Conservation (phyloP, 2,797 vertebrate species). For the Cryptoblepharus egeriae region DNA sequence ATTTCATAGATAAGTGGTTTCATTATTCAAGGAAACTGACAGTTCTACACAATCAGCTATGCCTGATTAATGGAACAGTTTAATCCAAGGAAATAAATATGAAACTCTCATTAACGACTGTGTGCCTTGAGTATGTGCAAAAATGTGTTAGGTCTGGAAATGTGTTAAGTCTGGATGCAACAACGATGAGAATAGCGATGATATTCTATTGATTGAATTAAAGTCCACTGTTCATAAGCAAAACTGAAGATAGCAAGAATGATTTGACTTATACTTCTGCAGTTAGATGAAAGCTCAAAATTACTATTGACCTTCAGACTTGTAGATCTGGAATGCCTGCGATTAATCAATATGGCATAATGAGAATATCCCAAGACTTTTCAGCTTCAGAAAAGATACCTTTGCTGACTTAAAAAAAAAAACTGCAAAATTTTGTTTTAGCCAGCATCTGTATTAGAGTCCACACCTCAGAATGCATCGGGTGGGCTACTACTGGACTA, state of each 20-base stretch:
- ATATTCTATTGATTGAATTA: constrained; percentile 26
- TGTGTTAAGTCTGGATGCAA: background rate
- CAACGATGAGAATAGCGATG: rapidly evolving
- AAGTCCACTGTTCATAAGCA: background rate
- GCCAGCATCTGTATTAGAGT: background rate
- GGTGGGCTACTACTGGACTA: too few species aligned
- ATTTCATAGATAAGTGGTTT: constrained; percentile 44
- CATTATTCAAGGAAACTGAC: constrained; percentile 31
- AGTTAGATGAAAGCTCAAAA: constrained; percentile 6
- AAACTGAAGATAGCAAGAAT: constrained; percentile 20
- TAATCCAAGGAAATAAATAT: constrained; percentile 49
- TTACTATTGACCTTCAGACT: constrained; percentile 27
- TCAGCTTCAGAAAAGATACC: constrained; percentile 11
- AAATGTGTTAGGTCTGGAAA: constrained; percentile 5
- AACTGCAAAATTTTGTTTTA: too few species aligned
- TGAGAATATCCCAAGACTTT: rapidly evolving
- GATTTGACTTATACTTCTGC: background rate
- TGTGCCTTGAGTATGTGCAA: background rate
- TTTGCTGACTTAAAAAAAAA: too few species aligned
- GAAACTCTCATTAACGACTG: constrained; percentile 16
- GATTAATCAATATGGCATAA: background rate
- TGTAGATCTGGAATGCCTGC: background rate
- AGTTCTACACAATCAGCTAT: constrained; percentile 10
- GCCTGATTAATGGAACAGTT: constrained; percentile 49
- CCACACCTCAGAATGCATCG: background rate